A percentile compares a stretch with the other conserved stretches of the same genome.
Evolutionary conservation across 2,113 vertebrate species (phyloP).

Genomic region (Alouatta palliata): DNA sequence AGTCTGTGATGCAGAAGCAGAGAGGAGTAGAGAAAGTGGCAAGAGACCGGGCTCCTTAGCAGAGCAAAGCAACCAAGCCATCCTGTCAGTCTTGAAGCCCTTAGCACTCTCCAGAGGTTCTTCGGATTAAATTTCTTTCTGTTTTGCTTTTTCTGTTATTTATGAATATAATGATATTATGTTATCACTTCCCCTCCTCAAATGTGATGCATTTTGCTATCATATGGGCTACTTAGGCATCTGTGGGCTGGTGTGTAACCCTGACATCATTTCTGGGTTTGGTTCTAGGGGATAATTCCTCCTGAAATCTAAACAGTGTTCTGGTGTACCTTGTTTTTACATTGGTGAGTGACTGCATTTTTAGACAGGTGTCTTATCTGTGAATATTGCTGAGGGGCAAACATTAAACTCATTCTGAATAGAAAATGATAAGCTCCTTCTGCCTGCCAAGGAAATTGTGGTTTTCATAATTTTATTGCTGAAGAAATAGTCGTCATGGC

Average conservation of each 20-base stretch:
- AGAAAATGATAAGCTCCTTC: not conserved
- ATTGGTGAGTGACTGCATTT: not conserved
- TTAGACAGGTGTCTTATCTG: not conserved
- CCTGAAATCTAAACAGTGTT: not conserved
- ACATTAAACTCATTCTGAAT: not conserved
- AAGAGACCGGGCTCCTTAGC: not conserved
- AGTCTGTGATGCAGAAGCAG: not conserved
- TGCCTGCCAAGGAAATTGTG: not conserved
- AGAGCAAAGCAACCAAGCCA: not conserved
- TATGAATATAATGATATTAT: not conserved
- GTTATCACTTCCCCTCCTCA: not conserved
- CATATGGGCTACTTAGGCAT: not conserved
- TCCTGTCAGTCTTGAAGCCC: not conserved
- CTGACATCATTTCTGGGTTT: not conserved
- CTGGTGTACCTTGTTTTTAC: not conserved
- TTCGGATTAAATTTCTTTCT: not conserved
- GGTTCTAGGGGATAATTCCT: not conserved
- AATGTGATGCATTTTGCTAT: not conserved
- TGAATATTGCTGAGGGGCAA: not conserved
- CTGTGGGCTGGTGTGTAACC: not conserved
- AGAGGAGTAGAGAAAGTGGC: not conserved
- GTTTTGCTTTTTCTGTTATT: not conserved
- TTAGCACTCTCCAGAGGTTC: not conserved
- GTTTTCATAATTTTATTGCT: constrained; percentile 49
- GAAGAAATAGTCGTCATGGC: constrained; percentile 60